Conservation (phyloP, 2,113 vertebrate species). For the Peucedramus taeniatus region DNA sequence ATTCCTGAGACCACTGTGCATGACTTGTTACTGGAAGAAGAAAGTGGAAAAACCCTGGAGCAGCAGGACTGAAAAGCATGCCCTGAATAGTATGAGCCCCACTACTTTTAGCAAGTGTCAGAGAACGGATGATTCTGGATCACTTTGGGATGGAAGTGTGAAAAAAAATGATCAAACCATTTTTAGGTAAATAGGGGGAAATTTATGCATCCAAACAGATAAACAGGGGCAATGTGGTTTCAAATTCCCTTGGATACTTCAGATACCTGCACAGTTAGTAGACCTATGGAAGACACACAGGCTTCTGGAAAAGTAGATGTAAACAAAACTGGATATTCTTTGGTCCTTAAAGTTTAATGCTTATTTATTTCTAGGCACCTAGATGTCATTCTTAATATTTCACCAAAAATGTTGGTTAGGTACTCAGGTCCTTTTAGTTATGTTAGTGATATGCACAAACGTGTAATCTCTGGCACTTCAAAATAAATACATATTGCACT, state of each 20-base stretch:
- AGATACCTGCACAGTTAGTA: neutral
- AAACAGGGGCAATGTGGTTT: fast-evolving
- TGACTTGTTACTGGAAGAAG: neutral
- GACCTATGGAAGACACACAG: neutral
- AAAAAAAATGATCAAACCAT: neutral
- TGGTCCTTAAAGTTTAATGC: neutral
- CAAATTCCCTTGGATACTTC: neutral
- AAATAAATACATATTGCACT: neutral
- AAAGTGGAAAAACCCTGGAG: neutral
- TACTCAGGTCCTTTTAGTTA: neutral
- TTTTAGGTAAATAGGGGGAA: neutral
- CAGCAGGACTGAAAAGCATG: neutral
- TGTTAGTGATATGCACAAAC: neutral
- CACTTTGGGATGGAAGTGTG: neutral
- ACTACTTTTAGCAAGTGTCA: neutral
- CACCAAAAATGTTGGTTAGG: neutral
- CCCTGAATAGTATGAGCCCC: neutral
- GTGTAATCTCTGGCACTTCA: neutral
- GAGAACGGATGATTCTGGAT: neutral
- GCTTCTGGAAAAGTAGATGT: neutral
- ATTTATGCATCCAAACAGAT: neutral
- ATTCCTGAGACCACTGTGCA: neutral
- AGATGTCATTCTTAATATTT: neutral
- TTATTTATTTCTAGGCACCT: neutral
- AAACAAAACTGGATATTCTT: neutral